phyloP scores from a whole-genome alignment of 2,888 invertebrate genomes.

The Hyles lineata region DNA sequence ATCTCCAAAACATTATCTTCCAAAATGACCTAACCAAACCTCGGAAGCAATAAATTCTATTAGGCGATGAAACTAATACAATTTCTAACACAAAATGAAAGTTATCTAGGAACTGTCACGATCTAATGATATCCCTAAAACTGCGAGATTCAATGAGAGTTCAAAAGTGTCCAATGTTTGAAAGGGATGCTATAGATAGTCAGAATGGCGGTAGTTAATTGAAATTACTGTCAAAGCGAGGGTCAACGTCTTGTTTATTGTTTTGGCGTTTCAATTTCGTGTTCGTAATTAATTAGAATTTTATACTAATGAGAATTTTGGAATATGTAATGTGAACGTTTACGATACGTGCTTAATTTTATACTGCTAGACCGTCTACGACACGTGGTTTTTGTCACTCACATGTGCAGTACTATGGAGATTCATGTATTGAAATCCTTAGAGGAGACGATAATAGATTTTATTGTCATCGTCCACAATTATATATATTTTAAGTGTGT shows the following conservation, averaged over 20 bases:
- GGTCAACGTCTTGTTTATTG: constrained; percentile 3
- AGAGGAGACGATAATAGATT: no score
- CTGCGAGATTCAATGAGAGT: constrained; percentile 49
- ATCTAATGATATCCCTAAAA: constrained; percentile 67
- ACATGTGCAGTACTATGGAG: no score
- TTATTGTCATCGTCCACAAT: no score
- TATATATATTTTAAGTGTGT: no score
- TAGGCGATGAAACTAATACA: not conserved
- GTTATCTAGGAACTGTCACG: constrained; percentile 66
- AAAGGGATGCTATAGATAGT: constrained; percentile 57
- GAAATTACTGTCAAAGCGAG: constrained; percentile 54
- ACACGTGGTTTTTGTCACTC: no score
- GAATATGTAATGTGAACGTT: no score
- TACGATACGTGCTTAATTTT: no score
- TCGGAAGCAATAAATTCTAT: constrained; percentile 3
- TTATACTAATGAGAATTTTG: no score
- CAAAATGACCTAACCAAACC: not conserved
- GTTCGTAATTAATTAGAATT: not conserved
- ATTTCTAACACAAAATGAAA: constrained; percentile 42
- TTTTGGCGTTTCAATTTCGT: not conserved
- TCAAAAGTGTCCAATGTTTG: constrained; percentile 52
- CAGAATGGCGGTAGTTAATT: constrained; percentile 62
- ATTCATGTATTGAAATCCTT: no score
- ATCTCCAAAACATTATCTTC: not conserved
- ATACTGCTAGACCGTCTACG: no score